Percentiles rank a stretch among this genome's conserved stretches.
phyloP scores from a whole-genome alignment of 1,140 invertebrate species.

The Drosophila arizonae region DNA sequence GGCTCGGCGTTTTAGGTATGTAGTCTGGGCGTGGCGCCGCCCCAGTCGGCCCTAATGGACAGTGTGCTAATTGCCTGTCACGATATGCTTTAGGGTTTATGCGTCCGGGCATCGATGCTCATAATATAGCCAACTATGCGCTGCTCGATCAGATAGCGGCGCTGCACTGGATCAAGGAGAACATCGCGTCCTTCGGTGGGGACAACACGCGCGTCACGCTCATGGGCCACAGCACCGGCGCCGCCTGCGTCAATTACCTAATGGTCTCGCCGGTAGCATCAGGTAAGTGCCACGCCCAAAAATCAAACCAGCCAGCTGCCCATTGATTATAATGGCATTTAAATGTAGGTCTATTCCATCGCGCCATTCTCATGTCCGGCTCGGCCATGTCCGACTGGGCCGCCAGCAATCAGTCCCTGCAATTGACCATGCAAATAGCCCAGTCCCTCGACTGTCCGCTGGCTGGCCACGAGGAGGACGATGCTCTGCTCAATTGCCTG shows the following conservation, averaged over 20 bases:
- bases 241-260: conserved; percentile 94
- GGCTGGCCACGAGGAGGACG: conserved; percentile 83
- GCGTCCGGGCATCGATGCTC: conserved; percentile 88
- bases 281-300: conserved; percentile 83
- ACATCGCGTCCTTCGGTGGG: conserved; percentile 93
- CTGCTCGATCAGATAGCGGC: conserved; percentile 94
- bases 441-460: conserved; percentile 90
- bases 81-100: conserved; percentile 87
- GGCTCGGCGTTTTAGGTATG: conserved; percentile 94
- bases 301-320: background rate
- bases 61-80: conserved; percentile 17
- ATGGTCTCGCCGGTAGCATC: conserved; percentile 92
- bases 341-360: conserved; percentile 91
- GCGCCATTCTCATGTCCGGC: conserved; percentile 96
- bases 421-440: conserved; percentile 91
- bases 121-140: conserved; percentile 92
- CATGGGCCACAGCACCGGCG: conserved; percentile 96
- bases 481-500: conserved; percentile 85
- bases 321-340: conserved; percentile 36
- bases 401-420: conserved; percentile 90
- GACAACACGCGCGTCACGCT: conserved; percentile 93
- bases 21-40: background rate
- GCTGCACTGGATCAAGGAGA: conserved; percentile 93
- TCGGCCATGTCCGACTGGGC: conserved; percentile 96
- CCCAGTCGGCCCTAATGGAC: conserved; percentile 5